phyloP scores from a whole-genome alignment of 1,140 invertebrate species.

The Cyrtorhinus lividipennis region DNA sequence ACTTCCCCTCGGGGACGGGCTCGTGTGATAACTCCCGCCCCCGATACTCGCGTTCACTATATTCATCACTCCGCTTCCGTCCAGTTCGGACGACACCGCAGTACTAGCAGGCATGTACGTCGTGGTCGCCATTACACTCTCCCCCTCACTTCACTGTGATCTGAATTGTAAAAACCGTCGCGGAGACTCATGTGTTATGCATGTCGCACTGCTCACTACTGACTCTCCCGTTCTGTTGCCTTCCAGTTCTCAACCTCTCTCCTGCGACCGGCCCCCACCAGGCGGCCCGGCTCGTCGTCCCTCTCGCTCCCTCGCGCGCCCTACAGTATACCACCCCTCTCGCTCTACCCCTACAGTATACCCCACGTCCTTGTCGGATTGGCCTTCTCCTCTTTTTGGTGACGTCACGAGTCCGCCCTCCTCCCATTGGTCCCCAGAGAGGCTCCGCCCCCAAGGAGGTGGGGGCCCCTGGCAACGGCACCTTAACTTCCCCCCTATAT shows the following conservation, averaged over 20 bases:
- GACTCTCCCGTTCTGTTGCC: slow-evolving; percentile 23
- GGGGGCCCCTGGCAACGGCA: slow-evolving; percentile 22
- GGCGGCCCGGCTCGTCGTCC: slow-evolving; percentile 19
- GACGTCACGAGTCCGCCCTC: slow-evolving; percentile 14
- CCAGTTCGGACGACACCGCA: slow-evolving; percentile 54
- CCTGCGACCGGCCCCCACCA: slow-evolving; percentile 13
- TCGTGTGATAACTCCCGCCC: slow-evolving; percentile 49
- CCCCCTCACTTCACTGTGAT: slow-evolving; percentile 23
- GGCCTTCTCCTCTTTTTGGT: slow-evolving; percentile 16
- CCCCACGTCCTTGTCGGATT: slow-evolving; percentile 12
- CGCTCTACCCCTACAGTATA: neutral
- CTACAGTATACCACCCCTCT: neutral
- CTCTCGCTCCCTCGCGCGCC: slow-evolving; percentile 5
- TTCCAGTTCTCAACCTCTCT: slow-evolving; percentile 7
- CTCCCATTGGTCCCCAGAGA: slow-evolving; percentile 18
- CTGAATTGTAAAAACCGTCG: slow-evolving; percentile 25
- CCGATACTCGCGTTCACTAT: slow-evolving; percentile 33
- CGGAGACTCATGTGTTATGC: slow-evolving; percentile 41
- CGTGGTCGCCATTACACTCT: slow-evolving; percentile 53
- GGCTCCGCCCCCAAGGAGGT: slow-evolving; percentile 21
- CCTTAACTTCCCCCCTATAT: slow-evolving; percentile 12
- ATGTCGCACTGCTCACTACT: slow-evolving; percentile 37
- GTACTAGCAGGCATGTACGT: slow-evolving; percentile 68
- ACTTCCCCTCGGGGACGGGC: slow-evolving; percentile 58
- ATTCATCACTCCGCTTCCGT: slow-evolving; percentile 50